Conservation (phyloP, 2,797 vertebrate species). For the Tenualosa thibaudeaui region DNA sequence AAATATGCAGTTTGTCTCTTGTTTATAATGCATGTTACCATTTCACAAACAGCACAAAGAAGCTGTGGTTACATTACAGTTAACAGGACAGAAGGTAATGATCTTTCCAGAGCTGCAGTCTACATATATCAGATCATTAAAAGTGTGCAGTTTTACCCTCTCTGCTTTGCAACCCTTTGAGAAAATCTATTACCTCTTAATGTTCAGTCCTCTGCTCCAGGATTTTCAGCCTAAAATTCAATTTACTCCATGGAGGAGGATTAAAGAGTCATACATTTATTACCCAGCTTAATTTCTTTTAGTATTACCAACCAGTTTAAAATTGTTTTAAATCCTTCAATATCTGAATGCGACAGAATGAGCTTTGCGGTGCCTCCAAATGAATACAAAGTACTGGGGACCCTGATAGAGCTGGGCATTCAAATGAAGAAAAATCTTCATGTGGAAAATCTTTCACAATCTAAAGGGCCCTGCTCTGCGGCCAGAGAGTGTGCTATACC, state of each 20-base stretch:
- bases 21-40: not conserved
- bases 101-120: constrained; percentile 30
- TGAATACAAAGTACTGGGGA: constrained; percentile 36
- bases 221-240: constrained; percentile 55
- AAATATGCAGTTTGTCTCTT: not conserved
- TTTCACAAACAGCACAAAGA: not conserved
- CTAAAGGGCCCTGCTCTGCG: not conserved
- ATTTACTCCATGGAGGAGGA: constrained; percentile 55
- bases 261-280: constrained; percentile 53
- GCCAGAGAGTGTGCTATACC: not conserved
- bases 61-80: not conserved
- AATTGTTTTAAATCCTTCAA: constrained; percentile 63
- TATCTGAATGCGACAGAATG: constrained; percentile 50
- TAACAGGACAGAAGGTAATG: constrained; percentile 10
- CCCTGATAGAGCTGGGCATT: not conserved
- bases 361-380: constrained; percentile 40
- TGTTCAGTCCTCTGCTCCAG: constrained; percentile 56
- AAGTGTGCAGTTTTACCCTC: constrained; percentile 38
- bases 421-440: constrained; percentile 31
- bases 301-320: constrained; percentile 49
- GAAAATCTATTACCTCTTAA: constrained; percentile 57
- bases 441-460: constrained; percentile 25
- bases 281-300: constrained; percentile 58
- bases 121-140: constrained; percentile 39
- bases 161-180: constrained; percentile 43